Base-by-base conservation (phyloP, 2,113 vertebrate genomes). In the Sardina pilchardus region DNA sequence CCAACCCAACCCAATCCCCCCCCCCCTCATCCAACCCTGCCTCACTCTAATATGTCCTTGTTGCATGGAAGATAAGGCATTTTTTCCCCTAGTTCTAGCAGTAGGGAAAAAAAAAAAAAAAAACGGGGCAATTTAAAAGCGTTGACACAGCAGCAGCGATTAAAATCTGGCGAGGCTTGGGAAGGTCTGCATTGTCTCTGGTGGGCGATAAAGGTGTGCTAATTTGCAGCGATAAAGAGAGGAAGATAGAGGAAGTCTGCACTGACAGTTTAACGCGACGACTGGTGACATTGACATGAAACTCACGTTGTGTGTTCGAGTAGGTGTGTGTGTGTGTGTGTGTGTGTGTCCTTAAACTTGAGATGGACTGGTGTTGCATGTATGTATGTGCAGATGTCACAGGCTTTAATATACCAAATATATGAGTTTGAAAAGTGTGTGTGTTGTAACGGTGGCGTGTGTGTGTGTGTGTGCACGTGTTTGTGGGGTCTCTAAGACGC, bases 141-240 rank as follows among this genome's bases (percentile, higher is more conserved):
- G 84, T 89, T 81, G 84, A 87, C 86, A 83, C 84, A 87, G 86
- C 84, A 86, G 85, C 82, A 59, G 71, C 53, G 88, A 87, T 85
- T 83, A 83, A 82, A 82, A 85, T 87, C 87, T 87, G 50, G 59
- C 56, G 43, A 50, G 26, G 67, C 71, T 82, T 86, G 80, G 71
- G 42, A 83, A 84, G 84, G 82, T 34, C 67, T 82, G 85, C 48
- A 43, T 71, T 75, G 82, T 87, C 86, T 88, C 43, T 47, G 50
- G 63, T 39, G 24, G 53, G 59, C 8, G 83, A 84, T 88, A 88
- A 86, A 75, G 53, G 44, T 81, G 75, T 36, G 47, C 85, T 88
- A 85, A 89, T 59, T 88, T 86, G 83, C 83, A 30, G 34, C 56
- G 80, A 86, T 71, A 21, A 83, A 86, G 87, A 84, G 26, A 17